Evolutionary conservation across 1,140 invertebrate genomes (phyloP).

Genomic region (Drosophila novamexicana): DNA sequence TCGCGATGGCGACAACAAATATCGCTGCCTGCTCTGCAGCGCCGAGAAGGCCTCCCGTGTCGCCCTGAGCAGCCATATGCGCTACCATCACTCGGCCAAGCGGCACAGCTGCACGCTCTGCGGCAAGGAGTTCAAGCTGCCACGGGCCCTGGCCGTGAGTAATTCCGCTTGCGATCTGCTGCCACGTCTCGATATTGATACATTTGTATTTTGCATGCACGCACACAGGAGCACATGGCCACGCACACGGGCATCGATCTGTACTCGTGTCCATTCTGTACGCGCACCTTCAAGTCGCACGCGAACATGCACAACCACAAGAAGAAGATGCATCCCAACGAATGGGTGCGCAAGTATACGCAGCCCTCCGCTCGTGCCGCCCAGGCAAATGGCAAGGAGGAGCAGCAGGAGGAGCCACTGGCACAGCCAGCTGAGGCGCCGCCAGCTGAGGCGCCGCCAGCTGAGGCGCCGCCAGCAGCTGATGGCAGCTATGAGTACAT

Average conservation of each 20-base stretch:
- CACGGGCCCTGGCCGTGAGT: constrained; percentile 60
- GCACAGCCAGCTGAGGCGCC: not conserved
- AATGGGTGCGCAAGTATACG: constrained; percentile 72
- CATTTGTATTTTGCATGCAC: no score
- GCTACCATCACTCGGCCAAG: constrained; percentile 76
- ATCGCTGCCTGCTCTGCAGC: constrained; percentile 67
- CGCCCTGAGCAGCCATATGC: constrained; percentile 71
- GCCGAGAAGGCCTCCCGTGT: constrained; percentile 74
- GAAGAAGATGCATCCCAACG: constrained; percentile 79
- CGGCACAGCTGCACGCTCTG: constrained; percentile 73
- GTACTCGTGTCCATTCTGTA: constrained; percentile 75
- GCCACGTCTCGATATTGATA: no score
- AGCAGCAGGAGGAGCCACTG: not conserved
- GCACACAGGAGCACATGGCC: constrained; percentile 76
- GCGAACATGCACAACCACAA: constrained; percentile 83
- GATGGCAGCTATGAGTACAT: not conserved
- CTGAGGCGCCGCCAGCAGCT: not conserved
- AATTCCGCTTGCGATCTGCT: constrained; percentile 1
- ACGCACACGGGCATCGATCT: constrained; percentile 75
- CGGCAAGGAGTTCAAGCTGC: constrained; percentile 73
- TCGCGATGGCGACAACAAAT: constrained; percentile 65
- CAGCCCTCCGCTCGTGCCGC: constrained; percentile 33
- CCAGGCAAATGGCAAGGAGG: not conserved
- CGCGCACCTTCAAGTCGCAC: constrained; percentile 75
- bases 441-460: no score